These are phyloP conservation scores for Pelochelys cantorii DNA, from an alignment of 2,797 vertebrate species.

Conservation along the genomic window DNA sequence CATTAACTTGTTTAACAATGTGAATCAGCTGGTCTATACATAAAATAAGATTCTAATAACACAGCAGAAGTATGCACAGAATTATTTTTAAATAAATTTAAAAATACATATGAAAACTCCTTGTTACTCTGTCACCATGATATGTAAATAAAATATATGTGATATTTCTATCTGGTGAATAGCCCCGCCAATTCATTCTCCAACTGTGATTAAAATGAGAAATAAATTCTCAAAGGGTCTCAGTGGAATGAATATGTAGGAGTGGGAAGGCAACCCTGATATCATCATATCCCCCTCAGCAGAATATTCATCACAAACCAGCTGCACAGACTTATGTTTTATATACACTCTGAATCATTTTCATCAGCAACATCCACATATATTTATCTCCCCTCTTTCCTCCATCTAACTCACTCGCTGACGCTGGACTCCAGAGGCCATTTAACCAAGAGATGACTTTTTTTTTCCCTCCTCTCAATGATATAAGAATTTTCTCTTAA, in stretches of 20 bases:
- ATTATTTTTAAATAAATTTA: slow-evolving; percentile 54
- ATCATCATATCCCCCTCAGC: slow-evolving; percentile 73
- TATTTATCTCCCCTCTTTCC: slow-evolving; percentile 64
- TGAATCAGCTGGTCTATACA: background rate
- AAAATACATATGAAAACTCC: slow-evolving; percentile 74
- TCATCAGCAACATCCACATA: slow-evolving; percentile 31
- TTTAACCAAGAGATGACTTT: background rate
- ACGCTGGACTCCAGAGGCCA: background rate
- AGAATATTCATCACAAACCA: slow-evolving; percentile 78
- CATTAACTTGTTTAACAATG: fast-evolving
- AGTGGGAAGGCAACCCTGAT: slow-evolving; percentile 61
- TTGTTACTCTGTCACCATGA: slow-evolving; percentile 77
- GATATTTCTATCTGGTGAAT: slow-evolving; percentile 65
- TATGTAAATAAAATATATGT: slow-evolving; percentile 83
- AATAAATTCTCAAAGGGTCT: slow-evolving; percentile 83
- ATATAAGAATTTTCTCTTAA: background rate
- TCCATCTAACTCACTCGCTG: slow-evolving; percentile 29
- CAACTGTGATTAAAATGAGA: slow-evolving; percentile 82
- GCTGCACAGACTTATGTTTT: slow-evolving; percentile 68
- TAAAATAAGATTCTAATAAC: background rate
- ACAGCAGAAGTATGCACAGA: background rate
- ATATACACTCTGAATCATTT: slow-evolving; percentile 51
- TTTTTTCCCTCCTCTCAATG: background rate
- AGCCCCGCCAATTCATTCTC: slow-evolving; percentile 81
- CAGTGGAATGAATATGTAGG: slow-evolving; percentile 63